Conservation (phyloP, 2,888 invertebrate species). For the Spisula solida region DNA sequence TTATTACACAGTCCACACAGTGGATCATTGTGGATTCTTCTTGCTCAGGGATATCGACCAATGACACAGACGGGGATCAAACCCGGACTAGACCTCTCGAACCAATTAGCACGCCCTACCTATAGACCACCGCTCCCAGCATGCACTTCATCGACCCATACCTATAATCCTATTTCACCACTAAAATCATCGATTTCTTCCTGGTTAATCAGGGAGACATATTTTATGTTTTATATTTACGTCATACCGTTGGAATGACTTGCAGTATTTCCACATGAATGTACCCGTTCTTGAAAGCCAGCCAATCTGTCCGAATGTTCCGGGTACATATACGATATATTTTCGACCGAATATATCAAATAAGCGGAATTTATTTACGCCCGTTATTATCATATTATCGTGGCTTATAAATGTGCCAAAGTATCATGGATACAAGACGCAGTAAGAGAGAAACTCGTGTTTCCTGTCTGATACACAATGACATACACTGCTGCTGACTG, state of each 20-base stretch:
- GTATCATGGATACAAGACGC: no score
- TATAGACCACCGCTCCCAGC: no score
- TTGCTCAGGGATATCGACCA: no score
- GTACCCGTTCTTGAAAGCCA: background rate
- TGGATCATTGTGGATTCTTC: no score
- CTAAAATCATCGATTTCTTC: background rate
- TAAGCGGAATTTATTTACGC: background rate
- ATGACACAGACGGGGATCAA: no score
- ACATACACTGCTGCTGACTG: background rate
- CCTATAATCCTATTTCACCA: no score
- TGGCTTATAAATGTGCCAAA: no score
- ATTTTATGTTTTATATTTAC: background rate
- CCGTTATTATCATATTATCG: background rate
- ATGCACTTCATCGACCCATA: no score
- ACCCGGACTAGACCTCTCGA: no score
- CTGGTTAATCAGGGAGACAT: background rate
- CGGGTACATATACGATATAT: no score
- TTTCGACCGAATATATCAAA: background rate
- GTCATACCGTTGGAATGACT: background rate
- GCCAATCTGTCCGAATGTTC: background rate
- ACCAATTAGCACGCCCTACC: no score
- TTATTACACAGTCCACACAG: no score
- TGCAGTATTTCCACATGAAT: background rate
- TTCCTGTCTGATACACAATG: background rate
- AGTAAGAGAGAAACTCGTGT: background rate